phyloP scores from a whole-genome alignment of 2,888 invertebrate genomes.

The Chironomus tentans region DNA sequence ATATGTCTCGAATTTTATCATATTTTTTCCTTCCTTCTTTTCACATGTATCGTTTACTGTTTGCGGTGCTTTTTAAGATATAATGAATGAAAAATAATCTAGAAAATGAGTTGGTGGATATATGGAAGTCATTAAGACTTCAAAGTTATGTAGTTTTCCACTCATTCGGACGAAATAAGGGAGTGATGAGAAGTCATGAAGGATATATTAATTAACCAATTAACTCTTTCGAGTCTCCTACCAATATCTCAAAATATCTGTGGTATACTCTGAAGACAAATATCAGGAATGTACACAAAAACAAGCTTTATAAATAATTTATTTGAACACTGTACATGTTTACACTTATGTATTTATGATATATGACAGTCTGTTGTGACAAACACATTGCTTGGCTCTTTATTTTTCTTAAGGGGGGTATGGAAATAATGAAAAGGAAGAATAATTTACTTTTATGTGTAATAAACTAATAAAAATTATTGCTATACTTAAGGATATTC shows the following conservation, averaged over 20 bases:
- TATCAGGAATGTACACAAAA: background rate
- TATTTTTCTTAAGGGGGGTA: background rate
- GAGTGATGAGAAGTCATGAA: background rate
- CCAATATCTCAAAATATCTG: background rate
- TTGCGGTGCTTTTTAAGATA: no score
- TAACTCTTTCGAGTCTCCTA: slow-evolving; percentile 7
- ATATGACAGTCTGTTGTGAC: background rate
- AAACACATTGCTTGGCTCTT: background rate
- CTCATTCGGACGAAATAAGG: background rate
- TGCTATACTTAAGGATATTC: background rate
- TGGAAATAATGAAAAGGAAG: background rate
- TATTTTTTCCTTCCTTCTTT: no score
- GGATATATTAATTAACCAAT: slow-evolving; percentile 21
- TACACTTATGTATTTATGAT: background rate
- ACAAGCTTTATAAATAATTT: background rate
- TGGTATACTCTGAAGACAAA: background rate
- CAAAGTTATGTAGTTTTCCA: no score
- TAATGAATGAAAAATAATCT: no score
- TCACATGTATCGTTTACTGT: no score
- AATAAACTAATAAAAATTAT: background rate
- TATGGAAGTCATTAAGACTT: no score
- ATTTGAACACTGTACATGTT: background rate
- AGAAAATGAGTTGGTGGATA: no score
- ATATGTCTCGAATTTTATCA: no score
- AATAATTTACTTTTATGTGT: background rate